Evolutionary conservation across 1,140 invertebrate species (phyloP).

Genomic region (Zaprionus lachaisei): DNA sequence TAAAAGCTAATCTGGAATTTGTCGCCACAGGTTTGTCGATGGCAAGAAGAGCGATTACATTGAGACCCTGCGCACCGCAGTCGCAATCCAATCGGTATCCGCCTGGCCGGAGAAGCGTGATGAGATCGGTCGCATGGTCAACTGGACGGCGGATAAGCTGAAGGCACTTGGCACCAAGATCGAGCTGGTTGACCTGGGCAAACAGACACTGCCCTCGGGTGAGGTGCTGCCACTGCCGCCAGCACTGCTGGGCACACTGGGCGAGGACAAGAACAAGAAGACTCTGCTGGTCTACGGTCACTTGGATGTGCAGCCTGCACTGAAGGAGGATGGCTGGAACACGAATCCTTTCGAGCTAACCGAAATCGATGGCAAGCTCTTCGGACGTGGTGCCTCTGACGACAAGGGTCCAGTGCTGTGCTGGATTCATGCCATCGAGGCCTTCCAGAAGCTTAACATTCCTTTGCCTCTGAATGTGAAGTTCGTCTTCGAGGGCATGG

Average conservation of each 20-base stretch:
- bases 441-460: constrained; percentile 90
- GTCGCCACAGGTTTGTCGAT: constrained; percentile 63
- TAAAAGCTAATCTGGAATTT: constrained; percentile 37
- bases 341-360: constrained; percentile 96
- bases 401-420: constrained; percentile 97
- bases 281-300: constrained; percentile 98
- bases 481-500: constrained; percentile 99
- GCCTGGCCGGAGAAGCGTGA: constrained; percentile 86
- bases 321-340: constrained; percentile 96
- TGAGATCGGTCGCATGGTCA: constrained; percentile 87
- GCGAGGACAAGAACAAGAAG: constrained; percentile 93
- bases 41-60: constrained; percentile 87
- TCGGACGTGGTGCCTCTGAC: constrained; percentile 96
- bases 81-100: constrained; percentile 98
- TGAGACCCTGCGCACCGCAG: constrained; percentile 91
- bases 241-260: constrained; percentile 93
- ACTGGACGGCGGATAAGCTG: constrained; percentile 91
- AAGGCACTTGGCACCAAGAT: constrained; percentile 90
- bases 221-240: constrained; percentile 92
- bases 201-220: constrained; percentile 90
- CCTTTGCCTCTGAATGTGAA: constrained; percentile 96
- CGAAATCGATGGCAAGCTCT: constrained; percentile 96
- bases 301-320: constrained; percentile 98
- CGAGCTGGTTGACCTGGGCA: constrained; percentile 93
- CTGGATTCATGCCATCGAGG: constrained; percentile 97